Evolutionary conservation across 2,113 vertebrate genomes (phyloP).

Genomic region (Protobothrops flavoviridis): DNA sequence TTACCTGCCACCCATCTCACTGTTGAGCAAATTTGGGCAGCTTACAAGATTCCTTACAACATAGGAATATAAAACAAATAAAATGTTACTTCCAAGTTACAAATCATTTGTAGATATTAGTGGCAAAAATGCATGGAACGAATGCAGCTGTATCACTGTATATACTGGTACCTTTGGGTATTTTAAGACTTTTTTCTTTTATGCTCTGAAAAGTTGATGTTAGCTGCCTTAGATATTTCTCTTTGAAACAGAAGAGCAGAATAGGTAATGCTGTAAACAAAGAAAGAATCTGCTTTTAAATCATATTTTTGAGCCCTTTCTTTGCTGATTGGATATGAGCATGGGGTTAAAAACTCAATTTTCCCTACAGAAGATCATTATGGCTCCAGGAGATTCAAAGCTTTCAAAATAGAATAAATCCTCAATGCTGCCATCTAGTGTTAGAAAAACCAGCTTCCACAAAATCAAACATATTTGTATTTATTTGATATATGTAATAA

Average conservation of each 20-base stretch:
- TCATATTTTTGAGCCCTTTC: background rate
- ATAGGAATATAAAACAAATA: background rate
- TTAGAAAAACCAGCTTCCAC: background rate
- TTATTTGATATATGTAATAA: background rate
- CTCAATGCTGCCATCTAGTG: slow-evolving; percentile 27
- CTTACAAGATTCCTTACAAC: background rate
- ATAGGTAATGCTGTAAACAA: background rate
- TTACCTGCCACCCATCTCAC: background rate
- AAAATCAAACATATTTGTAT: background rate
- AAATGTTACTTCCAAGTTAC: background rate
- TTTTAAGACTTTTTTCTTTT: background rate
- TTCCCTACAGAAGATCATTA: background rate
- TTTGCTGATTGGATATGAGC: background rate
- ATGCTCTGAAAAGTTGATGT: background rate
- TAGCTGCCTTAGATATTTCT: background rate
- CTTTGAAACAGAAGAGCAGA: background rate
- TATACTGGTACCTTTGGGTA: background rate
- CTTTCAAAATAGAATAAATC: background rate
- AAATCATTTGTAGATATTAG: background rate
- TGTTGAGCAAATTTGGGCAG: background rate
- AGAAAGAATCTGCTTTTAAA: background rate
- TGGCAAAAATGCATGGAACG: background rate
- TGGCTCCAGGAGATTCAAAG: background rate
- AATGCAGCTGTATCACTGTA: background rate
- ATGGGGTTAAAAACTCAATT: background rate